Conservation (phyloP, 2,797 vertebrate species). For the Rhynchonycteris naso region DNA sequence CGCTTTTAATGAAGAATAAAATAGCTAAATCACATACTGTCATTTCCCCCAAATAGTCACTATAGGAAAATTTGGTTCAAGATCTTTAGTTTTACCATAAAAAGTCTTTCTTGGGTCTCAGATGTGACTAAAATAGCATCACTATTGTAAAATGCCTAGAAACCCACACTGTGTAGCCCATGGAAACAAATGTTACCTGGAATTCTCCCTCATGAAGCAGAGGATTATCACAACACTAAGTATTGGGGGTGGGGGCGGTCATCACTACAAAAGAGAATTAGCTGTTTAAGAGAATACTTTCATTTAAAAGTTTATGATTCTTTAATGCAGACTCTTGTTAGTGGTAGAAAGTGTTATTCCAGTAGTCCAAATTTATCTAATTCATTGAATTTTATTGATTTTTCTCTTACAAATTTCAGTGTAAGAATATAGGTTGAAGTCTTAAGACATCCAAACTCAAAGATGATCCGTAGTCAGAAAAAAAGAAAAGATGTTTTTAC, state of each 20-base stretch:
- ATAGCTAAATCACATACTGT: background rate
- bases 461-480: background rate
- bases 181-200: background rate
- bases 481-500: background rate
- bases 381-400: background rate
- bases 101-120: background rate
- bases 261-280: constrained; percentile 16
- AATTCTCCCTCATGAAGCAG: background rate
- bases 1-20: background rate
- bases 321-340: background rate
- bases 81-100: background rate
- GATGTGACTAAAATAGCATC: background rate
- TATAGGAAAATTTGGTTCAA: background rate
- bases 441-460: background rate
- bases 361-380: background rate
- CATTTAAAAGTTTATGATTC: background rate
- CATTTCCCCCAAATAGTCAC: background rate
- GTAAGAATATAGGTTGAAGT: background rate
- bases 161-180: background rate
- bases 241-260: background rate
- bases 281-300: background rate
- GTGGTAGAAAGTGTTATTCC: background rate
- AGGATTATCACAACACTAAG: background rate
- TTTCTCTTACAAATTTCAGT: background rate
- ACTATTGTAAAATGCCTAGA: background rate